These are phyloP conservation scores for Drosophila rufa DNA, from an alignment of 1,140 invertebrate species.

Conservation along the genomic window DNA sequence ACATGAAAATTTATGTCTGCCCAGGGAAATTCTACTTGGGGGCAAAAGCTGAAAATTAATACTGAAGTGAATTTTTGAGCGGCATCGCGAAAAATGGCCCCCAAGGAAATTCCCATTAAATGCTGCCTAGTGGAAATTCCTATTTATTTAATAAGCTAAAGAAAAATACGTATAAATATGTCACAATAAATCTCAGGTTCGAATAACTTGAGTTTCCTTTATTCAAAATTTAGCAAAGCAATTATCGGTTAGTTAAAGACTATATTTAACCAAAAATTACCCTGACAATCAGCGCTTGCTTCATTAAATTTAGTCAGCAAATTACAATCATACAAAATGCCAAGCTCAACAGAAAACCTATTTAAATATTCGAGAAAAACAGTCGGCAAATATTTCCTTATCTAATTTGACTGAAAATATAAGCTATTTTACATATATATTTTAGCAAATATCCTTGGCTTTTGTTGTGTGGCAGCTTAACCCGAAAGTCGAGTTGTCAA, in stretches of 20 bases:
- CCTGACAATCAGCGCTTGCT: neutral
- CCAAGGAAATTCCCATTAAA: conserved; percentile 3
- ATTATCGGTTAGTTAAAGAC: no score
- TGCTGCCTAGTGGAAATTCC: neutral
- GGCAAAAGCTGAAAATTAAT: conserved; percentile 31
- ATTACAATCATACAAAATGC: neutral
- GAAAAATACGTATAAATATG: neutral
- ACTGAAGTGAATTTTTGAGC: conserved; percentile 22
- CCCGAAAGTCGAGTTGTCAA: conserved; percentile 64
- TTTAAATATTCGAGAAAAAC: neutral
- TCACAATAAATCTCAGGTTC: neutral
- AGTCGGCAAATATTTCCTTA: conserved; percentile 1
- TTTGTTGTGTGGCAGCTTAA: conserved; percentile 32
- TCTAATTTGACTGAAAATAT: conserved; percentile 10
- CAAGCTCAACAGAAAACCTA: neutral
- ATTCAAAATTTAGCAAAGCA: no score
- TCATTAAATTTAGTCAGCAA: conserved; percentile 1
- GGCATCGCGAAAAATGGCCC: conserved; percentile 9
- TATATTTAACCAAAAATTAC: no score
- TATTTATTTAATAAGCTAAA: neutral
- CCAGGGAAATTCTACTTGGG: conserved; percentile 10
- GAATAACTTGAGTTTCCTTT: no score
- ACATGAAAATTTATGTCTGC: conserved; percentile 31
- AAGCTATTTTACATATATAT: conserved; percentile 7
- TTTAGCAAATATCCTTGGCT: conserved; percentile 14